phyloP scores from a whole-genome alignment of 2,113 vertebrate species.

The Melanerpes aurifrons region DNA sequence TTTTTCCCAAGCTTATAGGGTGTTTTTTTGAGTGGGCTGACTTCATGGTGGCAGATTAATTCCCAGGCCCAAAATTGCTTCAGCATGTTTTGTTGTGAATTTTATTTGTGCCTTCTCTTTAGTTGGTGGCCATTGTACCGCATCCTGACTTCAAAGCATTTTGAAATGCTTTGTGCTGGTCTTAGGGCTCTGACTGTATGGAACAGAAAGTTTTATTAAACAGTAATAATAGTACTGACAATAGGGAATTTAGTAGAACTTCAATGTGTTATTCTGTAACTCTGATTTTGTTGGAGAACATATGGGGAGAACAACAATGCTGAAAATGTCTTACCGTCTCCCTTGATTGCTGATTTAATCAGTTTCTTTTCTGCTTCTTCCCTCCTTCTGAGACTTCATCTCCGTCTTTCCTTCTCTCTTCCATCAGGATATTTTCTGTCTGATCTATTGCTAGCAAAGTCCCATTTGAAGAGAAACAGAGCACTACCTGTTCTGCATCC shows the following conservation, averaged over 20 bases:
- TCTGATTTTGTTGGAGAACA: not conserved
- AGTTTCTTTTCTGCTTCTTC: not conserved
- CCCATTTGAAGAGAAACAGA: not conserved
- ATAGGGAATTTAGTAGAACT: conserved; percentile 7
- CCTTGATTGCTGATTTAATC: not conserved
- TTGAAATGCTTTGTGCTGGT: not conserved
- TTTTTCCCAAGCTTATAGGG: not conserved
- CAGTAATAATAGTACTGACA: not conserved
- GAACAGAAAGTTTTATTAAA: conserved; percentile 28
- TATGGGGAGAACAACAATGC: not conserved
- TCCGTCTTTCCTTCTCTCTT: not conserved
- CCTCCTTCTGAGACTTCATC: not conserved
- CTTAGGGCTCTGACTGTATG: not conserved
- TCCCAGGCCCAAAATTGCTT: not conserved
- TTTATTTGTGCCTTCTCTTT: not conserved
- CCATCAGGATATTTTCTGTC: not conserved
- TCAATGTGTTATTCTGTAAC: not conserved
- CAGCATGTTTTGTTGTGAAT: not conserved
- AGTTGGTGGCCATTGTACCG: not conserved
- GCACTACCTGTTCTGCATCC: not conserved
- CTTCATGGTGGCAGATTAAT: not conserved
- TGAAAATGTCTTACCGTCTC: not conserved
- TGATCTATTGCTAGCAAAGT: not conserved
- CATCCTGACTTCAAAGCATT: not conserved
- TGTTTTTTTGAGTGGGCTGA: not conserved